Conservation (phyloP, 1,140 invertebrate species). For the Micrasema minimum region DNA sequence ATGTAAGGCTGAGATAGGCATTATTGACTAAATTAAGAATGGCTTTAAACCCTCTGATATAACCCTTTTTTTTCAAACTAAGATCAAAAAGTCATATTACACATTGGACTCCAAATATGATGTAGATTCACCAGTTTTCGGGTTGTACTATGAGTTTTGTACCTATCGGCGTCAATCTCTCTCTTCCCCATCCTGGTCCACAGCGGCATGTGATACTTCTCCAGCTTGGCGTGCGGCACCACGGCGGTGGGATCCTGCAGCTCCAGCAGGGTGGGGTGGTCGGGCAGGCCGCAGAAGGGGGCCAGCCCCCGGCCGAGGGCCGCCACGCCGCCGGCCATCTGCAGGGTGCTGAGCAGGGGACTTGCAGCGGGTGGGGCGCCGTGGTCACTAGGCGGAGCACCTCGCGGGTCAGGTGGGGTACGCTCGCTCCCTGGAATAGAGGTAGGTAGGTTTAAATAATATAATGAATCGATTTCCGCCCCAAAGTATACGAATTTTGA, state of each 20-base stretch:
- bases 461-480: too few relatives aligned
- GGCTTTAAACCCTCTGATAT: too few relatives aligned
- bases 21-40: too few relatives aligned
- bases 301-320: constrained; percentile 63
- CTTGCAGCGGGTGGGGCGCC: constrained; percentile 65
- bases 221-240: constrained; percentile 68
- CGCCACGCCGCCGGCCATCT: constrained; percentile 64
- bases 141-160: too few relatives aligned
- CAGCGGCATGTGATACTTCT: constrained; percentile 68
- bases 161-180: constrained; percentile 63
- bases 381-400: constrained; percentile 66
- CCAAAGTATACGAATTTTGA: too few relatives aligned
- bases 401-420: constrained; percentile 73
- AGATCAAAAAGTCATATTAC: too few relatives aligned
- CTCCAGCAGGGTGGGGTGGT: constrained; percentile 70
- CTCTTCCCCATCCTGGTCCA: constrained; percentile 73
- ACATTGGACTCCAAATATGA: too few relatives aligned
- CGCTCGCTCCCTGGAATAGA: constrained; percentile 67
- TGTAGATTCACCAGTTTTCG: too few relatives aligned
- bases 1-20: too few relatives aligned
- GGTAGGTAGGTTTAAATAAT: too few relatives aligned
- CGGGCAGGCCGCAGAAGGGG: constrained; percentile 69
- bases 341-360: constrained; percentile 67
- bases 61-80: too few relatives aligned
- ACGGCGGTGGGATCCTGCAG: constrained; percentile 71